These are phyloP conservation scores for Drosophila nigricruria DNA, from an alignment of 2,888 invertebrate species.

Conservation along the genomic window DNA sequence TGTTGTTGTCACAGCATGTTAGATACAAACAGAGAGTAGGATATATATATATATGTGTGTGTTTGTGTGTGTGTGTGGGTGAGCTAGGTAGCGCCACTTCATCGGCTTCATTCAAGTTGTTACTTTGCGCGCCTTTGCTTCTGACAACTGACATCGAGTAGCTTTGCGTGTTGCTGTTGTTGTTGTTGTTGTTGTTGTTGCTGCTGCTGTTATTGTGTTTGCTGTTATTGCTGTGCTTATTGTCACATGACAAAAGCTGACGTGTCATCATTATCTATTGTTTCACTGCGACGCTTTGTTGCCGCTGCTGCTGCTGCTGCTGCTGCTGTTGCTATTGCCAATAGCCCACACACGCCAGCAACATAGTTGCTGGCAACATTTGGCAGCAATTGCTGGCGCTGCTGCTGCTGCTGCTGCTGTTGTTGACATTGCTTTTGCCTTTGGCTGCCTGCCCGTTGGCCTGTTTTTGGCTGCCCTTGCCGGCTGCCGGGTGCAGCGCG, in stretches of 20 bases:
- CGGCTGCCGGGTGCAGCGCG: slow-evolving; percentile 6
- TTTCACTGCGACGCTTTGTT: slow-evolving; percentile 45
- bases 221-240: slow-evolving; percentile 50
- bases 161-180: slow-evolving; percentile 50
- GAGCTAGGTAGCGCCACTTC: slow-evolving; percentile 17
- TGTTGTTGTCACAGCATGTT: slow-evolving; percentile 46
- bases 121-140: slow-evolving; percentile 61
- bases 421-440: slow-evolving; percentile 51
- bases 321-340: slow-evolving; percentile 25
- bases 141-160: slow-evolving; percentile 74
- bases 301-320: slow-evolving; percentile 20
- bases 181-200: slow-evolving; percentile 37
- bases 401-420: slow-evolving; percentile 10
- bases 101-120: slow-evolving; percentile 63
- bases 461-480: slow-evolving; percentile 26
- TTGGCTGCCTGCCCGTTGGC: slow-evolving; percentile 34
- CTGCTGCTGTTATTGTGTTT: slow-evolving; percentile 35
- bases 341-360: slow-evolving; percentile 51
- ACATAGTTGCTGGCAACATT: slow-evolving; percentile 68
- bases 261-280: slow-evolving; percentile 78
- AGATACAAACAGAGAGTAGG: slow-evolving; percentile 7
- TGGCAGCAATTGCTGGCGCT: slow-evolving; percentile 7
- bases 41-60: too few species aligned
- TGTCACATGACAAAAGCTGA: slow-evolving; percentile 78
- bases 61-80: background rate